A percentile compares a stretch with the other conserved stretches of the same genome.
phyloP scores from a whole-genome alignment of 2,113 vertebrate genomes.

The Echinops telfairi region DNA sequence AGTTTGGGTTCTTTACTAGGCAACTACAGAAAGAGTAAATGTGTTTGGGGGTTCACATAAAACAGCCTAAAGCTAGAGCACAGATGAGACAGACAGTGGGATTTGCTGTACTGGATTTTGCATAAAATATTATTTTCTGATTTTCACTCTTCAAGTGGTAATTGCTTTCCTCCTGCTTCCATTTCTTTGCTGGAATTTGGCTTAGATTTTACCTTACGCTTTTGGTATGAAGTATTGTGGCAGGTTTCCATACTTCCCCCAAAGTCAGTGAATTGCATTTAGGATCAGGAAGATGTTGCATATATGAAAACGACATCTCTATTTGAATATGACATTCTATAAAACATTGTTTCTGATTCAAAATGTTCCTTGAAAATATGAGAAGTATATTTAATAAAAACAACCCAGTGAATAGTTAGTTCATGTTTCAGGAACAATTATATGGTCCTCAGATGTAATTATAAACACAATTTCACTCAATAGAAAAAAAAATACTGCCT shows the following conservation, averaged over 20 bases:
- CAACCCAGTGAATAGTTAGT: constrained; percentile 9
- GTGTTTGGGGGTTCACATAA: not conserved
- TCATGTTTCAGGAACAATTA: constrained; percentile 24
- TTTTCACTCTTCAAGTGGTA: constrained; percentile 12
- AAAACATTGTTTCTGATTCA: not conserved
- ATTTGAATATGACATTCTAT: not conserved
- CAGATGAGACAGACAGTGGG: not conserved
- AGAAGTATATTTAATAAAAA: constrained; percentile 43
- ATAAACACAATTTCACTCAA: constrained; percentile 22
- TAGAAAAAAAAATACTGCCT: not conserved
- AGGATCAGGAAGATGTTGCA: too few species aligned
- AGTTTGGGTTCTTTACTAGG: not conserved
- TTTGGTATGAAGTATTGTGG: not conserved
- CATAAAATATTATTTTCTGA: constrained; percentile 6
- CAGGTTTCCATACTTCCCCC: not conserved
- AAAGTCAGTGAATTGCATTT: not conserved
- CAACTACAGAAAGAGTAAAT: not conserved
- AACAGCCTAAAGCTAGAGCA: not conserved
- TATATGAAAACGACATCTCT: not conserved
- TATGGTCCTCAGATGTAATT: not conserved
- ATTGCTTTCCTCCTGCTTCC: not conserved
- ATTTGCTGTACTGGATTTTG: not conserved
- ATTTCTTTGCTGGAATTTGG: constrained; percentile 33
- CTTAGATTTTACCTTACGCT: not conserved
- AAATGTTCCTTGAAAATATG: not conserved